Evolutionary conservation across 2,797 vertebrate genomes (phyloP).

Genomic region (Acanthurus leucopareius): DNA sequence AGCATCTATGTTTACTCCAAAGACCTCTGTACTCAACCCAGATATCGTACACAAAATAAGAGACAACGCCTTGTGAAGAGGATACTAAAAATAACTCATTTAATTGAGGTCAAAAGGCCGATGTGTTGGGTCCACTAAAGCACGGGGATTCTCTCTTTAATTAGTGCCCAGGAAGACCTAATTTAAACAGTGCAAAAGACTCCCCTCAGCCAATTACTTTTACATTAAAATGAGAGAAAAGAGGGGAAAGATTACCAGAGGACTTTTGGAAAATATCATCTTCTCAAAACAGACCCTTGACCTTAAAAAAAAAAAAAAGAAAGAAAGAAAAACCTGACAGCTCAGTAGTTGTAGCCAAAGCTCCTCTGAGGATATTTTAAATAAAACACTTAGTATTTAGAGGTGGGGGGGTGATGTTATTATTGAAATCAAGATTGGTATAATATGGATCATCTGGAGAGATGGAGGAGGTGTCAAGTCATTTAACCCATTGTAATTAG

Average conservation of each 20-base stretch:
- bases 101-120: constrained; percentile 87
- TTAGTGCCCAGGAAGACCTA: constrained; percentile 87
- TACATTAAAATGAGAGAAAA: constrained; percentile 75
- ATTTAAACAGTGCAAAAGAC: constrained; percentile 81
- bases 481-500: constrained; percentile 83
- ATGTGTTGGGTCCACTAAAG: constrained; percentile 80
- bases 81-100: constrained; percentile 83
- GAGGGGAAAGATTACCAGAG: constrained; percentile 62
- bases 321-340: neutral
- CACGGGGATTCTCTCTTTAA: constrained; percentile 84
- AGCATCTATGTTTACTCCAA: constrained; percentile 64
- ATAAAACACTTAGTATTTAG: constrained; percentile 52
- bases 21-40: constrained; percentile 58
- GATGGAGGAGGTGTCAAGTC: constrained; percentile 76
- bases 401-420: constrained; percentile 30
- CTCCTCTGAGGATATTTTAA: constrained; percentile 67
- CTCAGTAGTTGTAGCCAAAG: constrained; percentile 55
- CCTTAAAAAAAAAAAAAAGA: constrained; percentile 47
- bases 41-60: constrained; percentile 65
- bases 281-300: constrained; percentile 73
- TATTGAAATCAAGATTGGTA: constrained; percentile 68
- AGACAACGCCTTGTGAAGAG: constrained; percentile 55
- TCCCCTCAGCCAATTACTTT: constrained; percentile 83
- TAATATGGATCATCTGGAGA: constrained; percentile 73
- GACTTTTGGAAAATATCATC: constrained; percentile 69